Evolutionary conservation across 2,113 vertebrate species (phyloP).

Genomic region (Rhabdornis inornatus): DNA sequence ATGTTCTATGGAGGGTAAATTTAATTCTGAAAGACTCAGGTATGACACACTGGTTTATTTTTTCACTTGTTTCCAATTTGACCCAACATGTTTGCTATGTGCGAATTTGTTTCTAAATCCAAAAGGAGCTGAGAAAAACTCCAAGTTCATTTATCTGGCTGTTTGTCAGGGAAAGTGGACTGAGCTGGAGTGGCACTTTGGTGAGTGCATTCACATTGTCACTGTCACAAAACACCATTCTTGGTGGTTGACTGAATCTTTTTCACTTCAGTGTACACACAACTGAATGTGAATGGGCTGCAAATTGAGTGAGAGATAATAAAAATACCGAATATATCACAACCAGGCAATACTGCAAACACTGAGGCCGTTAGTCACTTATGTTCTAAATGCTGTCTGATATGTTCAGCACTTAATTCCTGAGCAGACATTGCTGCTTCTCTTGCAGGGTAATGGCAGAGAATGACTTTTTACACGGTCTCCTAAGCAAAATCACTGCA

Average conservation of each 20-base stretch:
- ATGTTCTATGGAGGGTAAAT: not conserved
- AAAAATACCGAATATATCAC: not conserved
- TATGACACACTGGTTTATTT: not conserved
- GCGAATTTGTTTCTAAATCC: not conserved
- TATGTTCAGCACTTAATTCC: not conserved
- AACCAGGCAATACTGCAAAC: not conserved
- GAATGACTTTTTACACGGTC: slow-evolving; percentile 91
- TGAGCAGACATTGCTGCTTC: not conserved
- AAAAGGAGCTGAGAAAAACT: not conserved
- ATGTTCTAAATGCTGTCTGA: not conserved
- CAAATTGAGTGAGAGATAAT: not conserved
- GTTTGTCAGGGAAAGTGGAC: not conserved
- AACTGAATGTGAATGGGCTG: not conserved
- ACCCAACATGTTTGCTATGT: not conserved
- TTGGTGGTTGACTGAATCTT: not conserved
- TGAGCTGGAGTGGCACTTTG: not conserved
- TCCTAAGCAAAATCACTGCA: slow-evolving; percentile 90
- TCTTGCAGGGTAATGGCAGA: slow-evolving; percentile 83
- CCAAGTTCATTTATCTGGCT: not conserved
- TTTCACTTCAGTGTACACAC: not conserved
- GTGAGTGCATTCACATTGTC: not conserved
- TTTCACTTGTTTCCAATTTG: not conserved
- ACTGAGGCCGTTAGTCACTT: not conserved
- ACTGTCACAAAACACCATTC: not conserved
- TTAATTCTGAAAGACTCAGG: not conserved